These are phyloP conservation scores for Matsumyia berberina DNA, from an alignment of 2,888 invertebrate genomes.

Conservation along the genomic window DNA sequence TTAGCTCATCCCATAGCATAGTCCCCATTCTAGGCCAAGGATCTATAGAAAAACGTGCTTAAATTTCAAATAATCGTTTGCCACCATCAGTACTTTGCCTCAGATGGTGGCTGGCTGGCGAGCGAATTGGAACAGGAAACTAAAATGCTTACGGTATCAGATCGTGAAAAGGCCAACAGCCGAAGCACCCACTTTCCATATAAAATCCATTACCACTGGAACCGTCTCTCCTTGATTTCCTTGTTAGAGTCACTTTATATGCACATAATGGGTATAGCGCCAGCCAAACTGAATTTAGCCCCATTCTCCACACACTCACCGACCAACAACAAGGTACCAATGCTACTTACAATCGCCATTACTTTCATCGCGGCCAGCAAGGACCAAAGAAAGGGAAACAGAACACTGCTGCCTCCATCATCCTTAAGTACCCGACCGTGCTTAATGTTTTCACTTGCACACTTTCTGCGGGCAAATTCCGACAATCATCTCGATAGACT, in stretches of 20 bases:
- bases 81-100: constrained; percentile 34
- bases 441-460: constrained; percentile 65
- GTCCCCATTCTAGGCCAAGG: background rate
- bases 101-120: constrained; percentile 6
- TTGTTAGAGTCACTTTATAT: constrained; percentile 68
- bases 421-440: constrained; percentile 51
- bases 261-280: constrained; percentile 65
- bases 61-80: constrained; percentile 31
- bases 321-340: constrained; percentile 30
- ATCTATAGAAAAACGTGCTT: constrained; percentile 8
- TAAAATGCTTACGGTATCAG: constrained; percentile 34
- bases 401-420: background rate
- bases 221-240: constrained; percentile 47
- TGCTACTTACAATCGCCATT: constrained; percentile 59
- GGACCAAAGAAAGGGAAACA: background rate
- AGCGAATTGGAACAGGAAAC: constrained; percentile 25
- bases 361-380: constrained; percentile 39
- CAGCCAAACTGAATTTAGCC: constrained; percentile 21
- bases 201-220: constrained; percentile 43
- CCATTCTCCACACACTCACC: background rate
- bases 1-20: background rate
- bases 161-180: constrained; percentile 27
- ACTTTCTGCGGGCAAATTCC: constrained; percentile 42
- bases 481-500: constrained; percentile 67
- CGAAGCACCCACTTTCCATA: constrained; percentile 45